Conservation (phyloP, 1,140 invertebrate species). For the Megalopta genalis region DNA sequence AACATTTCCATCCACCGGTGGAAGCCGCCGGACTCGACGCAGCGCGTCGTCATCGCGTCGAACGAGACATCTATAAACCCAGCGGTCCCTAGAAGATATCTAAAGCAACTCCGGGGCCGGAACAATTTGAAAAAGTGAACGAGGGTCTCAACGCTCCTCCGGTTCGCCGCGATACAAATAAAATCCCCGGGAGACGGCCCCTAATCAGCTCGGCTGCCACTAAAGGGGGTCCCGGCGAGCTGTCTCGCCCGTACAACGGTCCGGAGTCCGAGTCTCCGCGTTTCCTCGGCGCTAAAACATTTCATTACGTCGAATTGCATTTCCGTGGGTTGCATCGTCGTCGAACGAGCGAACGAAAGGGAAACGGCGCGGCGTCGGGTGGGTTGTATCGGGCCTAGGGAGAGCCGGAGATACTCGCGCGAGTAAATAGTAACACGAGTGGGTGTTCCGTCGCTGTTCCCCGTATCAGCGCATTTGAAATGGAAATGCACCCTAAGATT, state of each 20-base stretch:
- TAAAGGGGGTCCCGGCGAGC: background rate
- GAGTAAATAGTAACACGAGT: constrained; percentile 48
- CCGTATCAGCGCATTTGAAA: constrained; percentile 67
- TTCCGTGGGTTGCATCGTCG: constrained; percentile 50
- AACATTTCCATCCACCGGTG: too few species aligned
- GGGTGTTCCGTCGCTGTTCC: constrained; percentile 30
- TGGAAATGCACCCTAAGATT: constrained; percentile 70
- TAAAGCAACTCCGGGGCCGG: too few species aligned
- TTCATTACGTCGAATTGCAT: constrained; percentile 73
- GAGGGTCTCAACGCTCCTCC: background rate
- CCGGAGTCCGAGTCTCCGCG: constrained; percentile 2
- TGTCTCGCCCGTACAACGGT: background rate
- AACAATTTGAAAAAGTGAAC: background rate
- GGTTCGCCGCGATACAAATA: background rate
- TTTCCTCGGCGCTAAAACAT: constrained; percentile 55
- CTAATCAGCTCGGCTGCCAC: constrained; percentile 9
- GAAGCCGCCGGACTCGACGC: too few species aligned
- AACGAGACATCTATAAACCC: too few species aligned
- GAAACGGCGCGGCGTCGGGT: constrained; percentile 15
- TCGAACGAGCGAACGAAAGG: constrained; percentile 23
- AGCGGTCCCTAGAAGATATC: too few species aligned
- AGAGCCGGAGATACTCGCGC: constrained; percentile 4
- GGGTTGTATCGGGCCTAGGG: constrained; percentile 13
- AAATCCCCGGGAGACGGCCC: background rate
- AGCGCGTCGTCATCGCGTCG: too few species aligned